Conservation (phyloP, 2,888 invertebrate species). For the Resseliella maxima region DNA sequence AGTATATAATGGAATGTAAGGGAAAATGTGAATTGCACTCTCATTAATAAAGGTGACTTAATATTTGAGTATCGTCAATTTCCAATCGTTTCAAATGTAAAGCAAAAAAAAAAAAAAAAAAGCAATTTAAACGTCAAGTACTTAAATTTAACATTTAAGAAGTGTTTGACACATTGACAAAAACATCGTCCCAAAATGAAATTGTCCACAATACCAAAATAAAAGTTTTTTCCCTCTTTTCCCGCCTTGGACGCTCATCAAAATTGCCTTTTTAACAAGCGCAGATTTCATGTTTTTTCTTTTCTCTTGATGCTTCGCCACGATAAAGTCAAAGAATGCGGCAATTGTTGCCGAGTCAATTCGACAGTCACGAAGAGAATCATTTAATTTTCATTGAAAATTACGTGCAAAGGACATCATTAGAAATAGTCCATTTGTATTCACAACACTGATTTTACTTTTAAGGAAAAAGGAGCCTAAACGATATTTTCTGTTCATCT, state of each 20-base stretch:
- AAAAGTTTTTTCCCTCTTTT: background rate
- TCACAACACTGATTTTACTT: background rate
- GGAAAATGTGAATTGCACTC: background rate
- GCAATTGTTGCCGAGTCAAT: background rate
- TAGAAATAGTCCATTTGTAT: background rate
- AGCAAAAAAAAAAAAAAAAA: too few species aligned
- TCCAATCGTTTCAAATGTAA: background rate
- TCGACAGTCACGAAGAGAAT: constrained; percentile 15
- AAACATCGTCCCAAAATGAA: background rate
- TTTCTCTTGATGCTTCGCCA: background rate
- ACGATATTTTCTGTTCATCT: background rate
- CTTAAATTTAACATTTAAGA: background rate
- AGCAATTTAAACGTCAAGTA: constrained; percentile 43
- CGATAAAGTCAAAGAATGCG: background rate
- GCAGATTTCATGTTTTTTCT: background rate
- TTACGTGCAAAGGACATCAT: background rate
- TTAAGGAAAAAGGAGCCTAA: background rate
- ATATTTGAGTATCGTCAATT: constrained; percentile 5
- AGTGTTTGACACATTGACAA: background rate
- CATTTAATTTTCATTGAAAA: constrained; percentile 40
- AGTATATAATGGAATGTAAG: background rate
- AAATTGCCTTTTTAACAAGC: background rate
- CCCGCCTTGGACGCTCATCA: background rate
- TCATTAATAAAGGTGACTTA: constrained; percentile 39
- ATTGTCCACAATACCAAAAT: too few species aligned